phyloP scores from a whole-genome alignment of 2,888 invertebrate genomes.

The Notocelia uddmanniana region DNA sequence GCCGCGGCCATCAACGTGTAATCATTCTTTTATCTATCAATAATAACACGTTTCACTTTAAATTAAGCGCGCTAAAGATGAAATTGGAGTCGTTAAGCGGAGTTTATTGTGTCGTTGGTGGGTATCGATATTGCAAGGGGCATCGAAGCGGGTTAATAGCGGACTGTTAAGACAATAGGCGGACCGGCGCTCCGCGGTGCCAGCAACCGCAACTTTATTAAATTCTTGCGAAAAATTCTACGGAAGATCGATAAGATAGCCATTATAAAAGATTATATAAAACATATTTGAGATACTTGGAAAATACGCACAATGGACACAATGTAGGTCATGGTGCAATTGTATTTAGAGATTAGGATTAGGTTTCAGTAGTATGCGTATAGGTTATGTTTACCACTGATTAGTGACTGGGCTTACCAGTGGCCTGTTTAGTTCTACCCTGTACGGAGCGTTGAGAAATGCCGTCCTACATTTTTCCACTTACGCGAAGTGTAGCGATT shows the following conservation, averaged over 20 bases:
- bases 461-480: slow-evolving; percentile 42
- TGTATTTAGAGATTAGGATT: slow-evolving; percentile 15
- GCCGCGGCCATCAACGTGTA: slow-evolving; percentile 52
- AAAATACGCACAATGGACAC: slow-evolving; percentile 23
- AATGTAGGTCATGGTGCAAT: slow-evolving; percentile 20
- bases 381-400: slow-evolving; percentile 8
- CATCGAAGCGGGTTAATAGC: slow-evolving; percentile 56
- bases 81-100: slow-evolving; percentile 49
- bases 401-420: slow-evolving; percentile 5
- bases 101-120: slow-evolving; percentile 52
- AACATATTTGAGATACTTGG: slow-evolving; percentile 20
- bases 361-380: background rate
- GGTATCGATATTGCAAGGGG: slow-evolving; percentile 50
- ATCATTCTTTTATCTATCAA: slow-evolving; percentile 61
- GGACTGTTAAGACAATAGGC: slow-evolving; percentile 57
- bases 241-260: slow-evolving; percentile 2
- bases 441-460: slow-evolving; percentile 29
- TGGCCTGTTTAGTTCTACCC: slow-evolving; percentile 1
- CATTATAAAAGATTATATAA: slow-evolving; percentile 16
- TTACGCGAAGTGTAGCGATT: slow-evolving; percentile 55
- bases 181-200: slow-evolving; percentile 40
- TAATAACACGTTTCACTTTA: slow-evolving; percentile 56
- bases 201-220: slow-evolving; percentile 30
- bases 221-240: slow-evolving; percentile 49
- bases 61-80: slow-evolving; percentile 46